phyloP scores from a whole-genome alignment of 1,140 invertebrate genomes.

The Vanessa tameamea region DNA sequence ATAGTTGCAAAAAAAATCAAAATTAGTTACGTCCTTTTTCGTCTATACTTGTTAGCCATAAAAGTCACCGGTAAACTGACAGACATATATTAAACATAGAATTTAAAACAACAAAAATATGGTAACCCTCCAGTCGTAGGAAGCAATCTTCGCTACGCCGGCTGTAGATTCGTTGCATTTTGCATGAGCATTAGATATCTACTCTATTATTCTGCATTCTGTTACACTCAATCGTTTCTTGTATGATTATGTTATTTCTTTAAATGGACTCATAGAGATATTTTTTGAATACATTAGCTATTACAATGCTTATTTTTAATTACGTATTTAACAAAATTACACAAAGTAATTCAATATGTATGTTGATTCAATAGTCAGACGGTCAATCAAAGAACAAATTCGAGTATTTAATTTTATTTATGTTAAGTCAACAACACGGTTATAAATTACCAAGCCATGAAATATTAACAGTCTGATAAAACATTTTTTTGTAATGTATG shows the following conservation, averaged over 20 bases:
- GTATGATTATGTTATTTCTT: slow-evolving; percentile 38
- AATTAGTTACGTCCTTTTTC: too few relatives aligned
- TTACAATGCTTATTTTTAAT: background rate
- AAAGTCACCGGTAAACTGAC: too few relatives aligned
- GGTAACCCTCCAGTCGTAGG: slow-evolving; percentile 38
- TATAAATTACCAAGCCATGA: too few relatives aligned
- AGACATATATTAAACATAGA: background rate
- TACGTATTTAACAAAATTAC: background rate
- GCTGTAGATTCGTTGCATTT: slow-evolving; percentile 50
- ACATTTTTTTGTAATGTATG: too few relatives aligned
- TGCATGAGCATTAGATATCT: slow-evolving; percentile 53
- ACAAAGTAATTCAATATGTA: background rate
- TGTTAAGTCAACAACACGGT: too few relatives aligned
- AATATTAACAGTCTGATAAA: too few relatives aligned
- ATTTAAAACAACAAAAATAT: slow-evolving; percentile 10
- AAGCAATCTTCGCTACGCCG: slow-evolving; percentile 51
- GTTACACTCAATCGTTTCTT: slow-evolving; percentile 43
- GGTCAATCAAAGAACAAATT: too few relatives aligned
- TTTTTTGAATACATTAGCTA: background rate
- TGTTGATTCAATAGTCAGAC: too few relatives aligned
- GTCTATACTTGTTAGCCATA: too few relatives aligned
- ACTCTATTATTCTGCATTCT: slow-evolving; percentile 51
- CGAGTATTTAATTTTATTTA: too few relatives aligned
- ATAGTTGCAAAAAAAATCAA: too few relatives aligned
- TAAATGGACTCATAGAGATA: background rate